These are phyloP conservation scores for Polydrusus cervinus DNA, from an alignment of 2,888 invertebrate genomes.

Conservation along the genomic window DNA sequence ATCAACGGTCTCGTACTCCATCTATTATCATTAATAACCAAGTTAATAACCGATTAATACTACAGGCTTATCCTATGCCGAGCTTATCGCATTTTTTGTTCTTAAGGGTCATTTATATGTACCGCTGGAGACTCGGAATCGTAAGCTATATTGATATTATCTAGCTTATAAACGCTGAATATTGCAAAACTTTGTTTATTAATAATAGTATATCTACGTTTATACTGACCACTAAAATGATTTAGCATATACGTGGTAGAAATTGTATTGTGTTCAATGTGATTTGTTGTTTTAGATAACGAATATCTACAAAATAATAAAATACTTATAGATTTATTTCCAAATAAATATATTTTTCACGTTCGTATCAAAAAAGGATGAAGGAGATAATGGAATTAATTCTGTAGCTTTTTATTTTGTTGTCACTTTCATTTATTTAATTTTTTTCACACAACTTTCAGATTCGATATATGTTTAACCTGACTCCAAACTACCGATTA, in stretches of 20 bases:
- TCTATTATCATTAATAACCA: not conserved
- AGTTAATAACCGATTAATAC: not conserved
- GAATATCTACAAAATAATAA: too few relatives aligned
- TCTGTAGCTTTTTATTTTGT: too few relatives aligned
- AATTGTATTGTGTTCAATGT: not conserved
- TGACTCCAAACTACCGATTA: too few relatives aligned
- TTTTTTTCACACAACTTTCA: too few relatives aligned
- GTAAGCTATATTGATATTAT: conserved; percentile 5
- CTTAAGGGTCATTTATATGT: conserved; percentile 1
- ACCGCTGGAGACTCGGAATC: not conserved
- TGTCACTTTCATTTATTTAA: too few relatives aligned
- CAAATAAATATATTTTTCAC: too few relatives aligned
- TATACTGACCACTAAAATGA: conserved; percentile 12
- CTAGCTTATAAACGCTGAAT: conserved; percentile 10
- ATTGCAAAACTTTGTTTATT: conserved; percentile 10
- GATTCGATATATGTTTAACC: too few relatives aligned
- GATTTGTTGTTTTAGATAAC: not conserved
- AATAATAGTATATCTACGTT: not conserved
- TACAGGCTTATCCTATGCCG: not conserved
- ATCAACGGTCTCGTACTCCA: not conserved
- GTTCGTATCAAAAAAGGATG: too few relatives aligned
- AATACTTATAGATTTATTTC: too few relatives aligned
- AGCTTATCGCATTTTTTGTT: conserved; percentile 19
- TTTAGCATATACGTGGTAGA: not conserved
- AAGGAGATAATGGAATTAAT: too few relatives aligned